Evolutionary conservation across 2,113 vertebrate species (phyloP).

Genomic region (Otus sunia): DNA sequence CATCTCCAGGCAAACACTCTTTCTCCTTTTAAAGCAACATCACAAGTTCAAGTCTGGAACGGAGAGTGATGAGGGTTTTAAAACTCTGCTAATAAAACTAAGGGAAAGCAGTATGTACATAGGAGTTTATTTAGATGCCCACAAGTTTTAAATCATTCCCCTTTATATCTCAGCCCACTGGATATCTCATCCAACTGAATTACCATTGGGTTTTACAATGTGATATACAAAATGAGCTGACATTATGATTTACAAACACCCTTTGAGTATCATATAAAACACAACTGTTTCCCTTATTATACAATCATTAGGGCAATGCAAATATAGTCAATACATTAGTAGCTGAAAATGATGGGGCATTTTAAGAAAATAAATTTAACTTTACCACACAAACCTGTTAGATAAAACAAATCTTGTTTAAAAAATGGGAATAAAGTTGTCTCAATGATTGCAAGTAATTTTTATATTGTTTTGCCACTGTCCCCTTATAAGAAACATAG

Average conservation of each 20-base stretch:
- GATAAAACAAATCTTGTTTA: background rate
- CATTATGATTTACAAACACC: constrained; percentile 68
- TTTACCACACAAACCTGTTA: constrained; percentile 10
- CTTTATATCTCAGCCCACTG: constrained; percentile 54
- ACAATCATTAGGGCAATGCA: constrained; percentile 52
- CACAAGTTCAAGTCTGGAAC: background rate
- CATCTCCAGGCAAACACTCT: background rate
- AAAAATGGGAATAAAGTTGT: background rate
- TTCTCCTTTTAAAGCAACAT: background rate
- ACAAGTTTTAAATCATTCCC: constrained; percentile 59
- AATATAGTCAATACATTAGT: constrained; percentile 28
- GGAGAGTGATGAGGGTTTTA: background rate
- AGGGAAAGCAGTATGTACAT: constrained; percentile 56
- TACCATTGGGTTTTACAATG: constrained; percentile 69
- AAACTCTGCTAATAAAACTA: constrained; percentile 23
- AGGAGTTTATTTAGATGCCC: constrained; percentile 72
- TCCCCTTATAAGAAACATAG: background rate
- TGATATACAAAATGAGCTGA: constrained; percentile 67
- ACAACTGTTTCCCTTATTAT: constrained; percentile 56
- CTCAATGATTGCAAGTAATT: background rate
- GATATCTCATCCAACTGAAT: constrained; percentile 55
- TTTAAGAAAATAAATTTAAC: constrained; percentile 35
- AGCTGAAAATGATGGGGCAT: constrained; percentile 12
- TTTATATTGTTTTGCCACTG: background rate
- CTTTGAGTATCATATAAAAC: constrained; percentile 67